phyloP scores from a whole-genome alignment of 2,797 vertebrate species.

The Nyctalus aviator region DNA sequence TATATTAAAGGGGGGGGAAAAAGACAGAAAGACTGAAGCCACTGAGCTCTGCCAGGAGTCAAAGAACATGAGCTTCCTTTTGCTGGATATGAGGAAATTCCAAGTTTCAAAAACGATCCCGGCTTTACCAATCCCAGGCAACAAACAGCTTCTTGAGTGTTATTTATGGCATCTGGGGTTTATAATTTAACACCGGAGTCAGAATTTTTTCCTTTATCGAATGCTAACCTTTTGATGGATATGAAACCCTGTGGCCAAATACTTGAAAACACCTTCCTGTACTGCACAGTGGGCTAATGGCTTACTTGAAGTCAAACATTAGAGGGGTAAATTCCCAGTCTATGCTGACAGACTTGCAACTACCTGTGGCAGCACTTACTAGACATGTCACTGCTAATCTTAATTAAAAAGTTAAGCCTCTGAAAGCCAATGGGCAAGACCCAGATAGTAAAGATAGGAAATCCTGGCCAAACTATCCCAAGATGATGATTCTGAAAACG shows the following conservation, averaged over 20 bases:
- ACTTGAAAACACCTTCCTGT: constrained; percentile 38
- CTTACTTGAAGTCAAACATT: background rate
- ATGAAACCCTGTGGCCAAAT: constrained; percentile 55
- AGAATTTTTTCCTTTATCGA: background rate
- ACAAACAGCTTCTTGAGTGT: constrained; percentile 10
- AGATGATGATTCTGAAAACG: constrained; percentile 40
- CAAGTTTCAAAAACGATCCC: constrained; percentile 29
- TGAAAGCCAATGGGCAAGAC: constrained; percentile 12
- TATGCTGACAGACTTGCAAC: background rate
- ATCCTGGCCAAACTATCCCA: constrained; percentile 37
- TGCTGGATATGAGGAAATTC: constrained; percentile 32
- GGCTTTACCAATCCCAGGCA: constrained; percentile 21
- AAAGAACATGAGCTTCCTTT: constrained; percentile 12
- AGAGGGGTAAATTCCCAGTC: background rate
- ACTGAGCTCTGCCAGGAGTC: constrained; percentile 63
- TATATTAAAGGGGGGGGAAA: too few species aligned
- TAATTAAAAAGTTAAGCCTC: background rate
- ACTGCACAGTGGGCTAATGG: background rate
- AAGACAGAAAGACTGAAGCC: constrained; percentile 79
- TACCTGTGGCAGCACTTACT: background rate
- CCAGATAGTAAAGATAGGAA: constrained; percentile 25
- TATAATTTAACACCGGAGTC: background rate
- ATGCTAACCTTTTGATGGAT: constrained; percentile 27
- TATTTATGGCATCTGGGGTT: constrained; percentile 16
- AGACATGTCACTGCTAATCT: background rate